Evolutionary conservation across 1,140 invertebrate species (phyloP), one percentile per base, ranked within the genome.

Genomic region (Brachionus rotundiformis): DNA sequence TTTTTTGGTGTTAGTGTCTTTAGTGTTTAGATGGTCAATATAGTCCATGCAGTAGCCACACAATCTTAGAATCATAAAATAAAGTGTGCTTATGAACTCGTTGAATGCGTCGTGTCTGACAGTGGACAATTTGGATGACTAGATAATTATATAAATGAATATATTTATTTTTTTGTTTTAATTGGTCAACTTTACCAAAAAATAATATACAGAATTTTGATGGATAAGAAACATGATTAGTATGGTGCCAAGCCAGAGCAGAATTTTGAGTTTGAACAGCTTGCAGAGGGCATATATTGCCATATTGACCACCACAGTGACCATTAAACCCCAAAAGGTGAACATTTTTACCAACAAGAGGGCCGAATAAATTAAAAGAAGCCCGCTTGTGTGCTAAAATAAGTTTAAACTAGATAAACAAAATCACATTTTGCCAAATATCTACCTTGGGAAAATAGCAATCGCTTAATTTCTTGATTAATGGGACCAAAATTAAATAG

Each of bases 51-150:
- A 73, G 44, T 27, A 73, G 8, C 36, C 10, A 44, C 36, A 25
- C 44, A 44, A 16, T 44, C 68, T 41, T 11, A 73, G 25, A 73
- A 73, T 41, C 68, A 73, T 73, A 27, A 73, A 73, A 44, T 73
- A 73, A 44, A 73, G 44, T 25, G 41, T 73, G 10, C 23, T 25
- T 7, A 44, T 44, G 25, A 73, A 73, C 44, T 73, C 68, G 27
- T 73, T 73, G 10, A 27, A 27, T 13, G 68, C 29, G 36, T 73
- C 68, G 11, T 41, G 16, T 73, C 68, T 41, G 11, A 73, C 36
- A 0, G 16, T 68, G 16, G 16, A 25, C 19, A 73, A 3, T 47
- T 73, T 25, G 10, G 33, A 36, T 16, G 27, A 31, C 63, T 68
- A 19, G 13, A 1, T 6, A 36, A 29, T n/a, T n/a, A n/a, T n/a